Percentiles rank a stretch among this genome's conserved stretches.
Conservation (phyloP, 2,888 invertebrate species). For the Drosophila glabriapex region DNA sequence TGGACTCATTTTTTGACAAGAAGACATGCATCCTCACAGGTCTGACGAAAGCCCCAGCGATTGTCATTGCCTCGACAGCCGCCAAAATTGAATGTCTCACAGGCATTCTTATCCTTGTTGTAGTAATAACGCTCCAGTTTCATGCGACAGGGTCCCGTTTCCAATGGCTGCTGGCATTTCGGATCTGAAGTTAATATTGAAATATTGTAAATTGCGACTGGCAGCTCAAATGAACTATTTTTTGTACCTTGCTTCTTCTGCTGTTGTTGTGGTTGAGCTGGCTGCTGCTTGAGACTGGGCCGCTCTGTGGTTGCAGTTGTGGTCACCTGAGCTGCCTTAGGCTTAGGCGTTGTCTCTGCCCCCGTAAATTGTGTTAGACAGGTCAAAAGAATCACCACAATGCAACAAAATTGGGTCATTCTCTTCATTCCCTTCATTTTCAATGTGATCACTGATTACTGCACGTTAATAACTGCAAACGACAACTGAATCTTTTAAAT, state of each 20-base stretch:
- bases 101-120: slow-evolving; percentile 74
- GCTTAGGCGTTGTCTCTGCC: slow-evolving; percentile 53
- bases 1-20: slow-evolving; percentile 38
- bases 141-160: slow-evolving; percentile 83
- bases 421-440: slow-evolving; percentile 23
- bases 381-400: slow-evolving; percentile 40
- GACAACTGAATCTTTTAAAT: slow-evolving; percentile 56
- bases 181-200: slow-evolving; percentile 56
- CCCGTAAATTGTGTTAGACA: slow-evolving; percentile 44
- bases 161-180: slow-evolving; percentile 79
- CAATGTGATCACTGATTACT: slow-evolving; percentile 57
- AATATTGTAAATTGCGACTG: background rate
- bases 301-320: slow-evolving; percentile 2
- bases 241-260: slow-evolving; percentile 45
- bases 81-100: slow-evolving; percentile 80
- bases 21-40: slow-evolving; percentile 78
- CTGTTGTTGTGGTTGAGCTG: slow-evolving; percentile 15
- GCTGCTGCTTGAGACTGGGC: slow-evolving; percentile 17
- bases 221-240: background rate
- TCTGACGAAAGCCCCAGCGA: slow-evolving; percentile 75
- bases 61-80: slow-evolving; percentile 83
- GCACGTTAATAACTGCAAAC: slow-evolving; percentile 52
- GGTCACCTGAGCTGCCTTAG: slow-evolving; percentile 30
- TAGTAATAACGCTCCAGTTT: slow-evolving; percentile 79
- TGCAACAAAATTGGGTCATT: slow-evolving; percentile 60